These are phyloP conservation scores for Zeugodacus cucurbitae DNA, from an alignment of 1,140 invertebrate species.

Conservation along the genomic window DNA sequence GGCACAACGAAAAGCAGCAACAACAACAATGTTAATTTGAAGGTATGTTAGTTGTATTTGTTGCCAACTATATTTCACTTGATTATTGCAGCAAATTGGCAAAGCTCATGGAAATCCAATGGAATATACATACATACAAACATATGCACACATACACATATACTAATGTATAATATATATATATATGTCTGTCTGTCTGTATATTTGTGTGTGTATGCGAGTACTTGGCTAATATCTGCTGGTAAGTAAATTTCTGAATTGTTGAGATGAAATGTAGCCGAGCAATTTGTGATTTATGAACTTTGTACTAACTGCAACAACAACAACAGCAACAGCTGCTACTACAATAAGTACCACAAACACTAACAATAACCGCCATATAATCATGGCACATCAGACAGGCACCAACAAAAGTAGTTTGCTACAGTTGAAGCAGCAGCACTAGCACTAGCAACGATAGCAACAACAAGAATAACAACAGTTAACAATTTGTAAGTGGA, in stretches of 20 bases:
- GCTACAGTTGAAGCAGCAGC: not conserved
- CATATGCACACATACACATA: not conserved
- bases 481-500: not conserved
- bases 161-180: not conserved
- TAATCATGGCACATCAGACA: no score
- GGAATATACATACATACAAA: not conserved
- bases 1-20: not conserved
- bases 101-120: not conserved
- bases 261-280: constrained; percentile 24
- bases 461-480: not conserved
- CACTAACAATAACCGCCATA: not conserved
- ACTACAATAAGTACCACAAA: not conserved
- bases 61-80: not conserved
- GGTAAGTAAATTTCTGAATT: not conserved
- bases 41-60: not conserved
- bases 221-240: not conserved
- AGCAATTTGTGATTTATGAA: constrained; percentile 23
- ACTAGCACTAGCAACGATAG: not conserved
- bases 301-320: not conserved
- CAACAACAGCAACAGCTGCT: not conserved
- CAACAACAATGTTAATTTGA: not conserved
- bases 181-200: not conserved
- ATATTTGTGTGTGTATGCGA: not conserved
- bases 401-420: no score
- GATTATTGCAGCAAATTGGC: not conserved